Evolutionary conservation across 2,797 vertebrate genomes (phyloP), one percentile per base, ranked within the genome.

Genomic region (Gephyroberyx darwinii): DNA sequence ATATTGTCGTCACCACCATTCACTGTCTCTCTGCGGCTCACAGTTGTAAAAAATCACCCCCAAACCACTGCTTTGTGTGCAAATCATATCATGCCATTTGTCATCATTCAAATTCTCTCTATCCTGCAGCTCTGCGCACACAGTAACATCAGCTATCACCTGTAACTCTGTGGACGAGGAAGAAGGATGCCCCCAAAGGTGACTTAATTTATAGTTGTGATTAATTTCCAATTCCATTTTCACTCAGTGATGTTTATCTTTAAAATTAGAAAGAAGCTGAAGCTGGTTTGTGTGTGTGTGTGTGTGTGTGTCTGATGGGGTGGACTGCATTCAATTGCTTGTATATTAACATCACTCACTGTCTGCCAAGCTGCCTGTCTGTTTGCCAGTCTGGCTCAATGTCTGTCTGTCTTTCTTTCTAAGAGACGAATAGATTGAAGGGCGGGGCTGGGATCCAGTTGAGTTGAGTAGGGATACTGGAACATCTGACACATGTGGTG

Each of bases 161-260:
- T 82, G 67, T 72, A 61, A 87, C 75, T 73, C 66, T 20, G 61
- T 16, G 57, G 73, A 77, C 31, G 70, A 74, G 74, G 71, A 71
- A 64, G 71, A 73, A 67, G 77, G 50, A 88, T 70, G 76, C 66
- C 80, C 60, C 83, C 82, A 82, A 89, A 91, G 83, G 84, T 89
- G 80, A 85, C 83, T 86, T 89, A 82, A 91, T 93, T 93, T 92
- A 91, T 84, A 81, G 86, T 81, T 73, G 75, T 87, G 92, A 93
- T 94, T 93, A 89, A 93, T 93, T 90, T 92, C 85, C 86, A 88
- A 86, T 92, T 93, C 81, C 88, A 88, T 84, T 91, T 88, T 84
- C 83, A 52, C 74, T 82, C 71, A 30, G 61, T 51, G 91, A 92
- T 92, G 86, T 86, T 91, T 91, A 92, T 93, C 91, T 91, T 83